These are phyloP conservation scores for Argyrosomus japonicus DNA, from an alignment of 2,113 vertebrate genomes.

Conservation along the genomic window DNA sequence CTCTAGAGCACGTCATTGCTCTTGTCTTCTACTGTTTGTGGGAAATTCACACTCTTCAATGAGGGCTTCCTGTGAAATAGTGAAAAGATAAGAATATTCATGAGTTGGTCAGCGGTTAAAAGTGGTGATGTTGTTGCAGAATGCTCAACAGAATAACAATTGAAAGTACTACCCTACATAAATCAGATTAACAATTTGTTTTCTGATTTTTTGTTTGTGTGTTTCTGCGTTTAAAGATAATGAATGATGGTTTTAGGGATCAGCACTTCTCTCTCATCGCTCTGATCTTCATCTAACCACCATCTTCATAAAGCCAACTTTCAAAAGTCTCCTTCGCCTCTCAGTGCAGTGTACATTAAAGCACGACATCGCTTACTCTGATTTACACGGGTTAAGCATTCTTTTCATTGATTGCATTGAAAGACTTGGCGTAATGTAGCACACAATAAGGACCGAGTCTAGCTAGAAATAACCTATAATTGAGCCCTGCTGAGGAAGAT, in stretches of 20 bases:
- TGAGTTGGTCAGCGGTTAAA: neutral
- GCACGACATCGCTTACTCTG: neutral
- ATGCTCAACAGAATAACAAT: neutral
- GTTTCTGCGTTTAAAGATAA: neutral
- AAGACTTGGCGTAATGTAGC: constrained; percentile 48
- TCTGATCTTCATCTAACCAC: neutral
- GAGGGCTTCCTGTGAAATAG: constrained; percentile 9
- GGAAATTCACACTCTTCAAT: neutral
- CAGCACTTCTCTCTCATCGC: neutral
- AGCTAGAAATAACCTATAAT: constrained; percentile 82
- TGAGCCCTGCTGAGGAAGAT: constrained; percentile 79
- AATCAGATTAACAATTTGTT: neutral
- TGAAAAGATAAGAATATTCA: constrained; percentile 22
- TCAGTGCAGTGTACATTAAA: neutral
- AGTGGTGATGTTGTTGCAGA: neutral
- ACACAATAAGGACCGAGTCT: constrained; percentile 60
- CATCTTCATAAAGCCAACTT: neutral
- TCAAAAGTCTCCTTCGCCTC: neutral
- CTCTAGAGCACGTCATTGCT: neutral
- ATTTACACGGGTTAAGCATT: constrained; percentile 4
- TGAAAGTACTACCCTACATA: no score
- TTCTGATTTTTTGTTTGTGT: neutral
- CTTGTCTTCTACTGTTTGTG: constrained; percentile 18
- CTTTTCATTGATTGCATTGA: constrained; percentile 58
- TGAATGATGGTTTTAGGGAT: neutral